These are phyloP conservation scores for Tamias sibiricus DNA, from an alignment of 2,113 vertebrate genomes.

Conservation along the genomic window DNA sequence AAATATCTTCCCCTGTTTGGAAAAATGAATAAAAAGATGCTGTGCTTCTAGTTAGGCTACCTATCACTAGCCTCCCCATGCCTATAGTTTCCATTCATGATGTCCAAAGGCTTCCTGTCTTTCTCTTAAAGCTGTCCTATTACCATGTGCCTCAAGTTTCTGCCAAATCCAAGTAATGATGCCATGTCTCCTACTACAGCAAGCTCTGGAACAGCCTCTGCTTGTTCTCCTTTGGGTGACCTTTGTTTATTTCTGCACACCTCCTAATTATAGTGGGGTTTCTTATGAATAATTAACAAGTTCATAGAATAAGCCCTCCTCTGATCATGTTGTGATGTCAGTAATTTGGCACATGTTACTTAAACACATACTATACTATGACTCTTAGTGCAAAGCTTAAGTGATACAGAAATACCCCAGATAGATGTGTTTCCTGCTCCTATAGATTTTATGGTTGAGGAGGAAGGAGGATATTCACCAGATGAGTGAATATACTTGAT, in stretches of 20 bases:
- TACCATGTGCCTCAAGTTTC: background rate
- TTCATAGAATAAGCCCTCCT: background rate
- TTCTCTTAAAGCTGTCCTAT: background rate
- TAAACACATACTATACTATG: background rate
- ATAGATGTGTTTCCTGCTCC: background rate
- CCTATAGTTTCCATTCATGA: background rate
- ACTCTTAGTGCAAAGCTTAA: background rate
- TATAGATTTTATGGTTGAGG: background rate
- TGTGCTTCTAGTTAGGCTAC: background rate
- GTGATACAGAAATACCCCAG: background rate
- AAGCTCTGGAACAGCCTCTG: background rate
- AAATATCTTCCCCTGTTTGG: background rate
- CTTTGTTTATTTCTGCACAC: background rate
- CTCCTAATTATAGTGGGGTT: background rate
- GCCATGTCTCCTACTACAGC: background rate
- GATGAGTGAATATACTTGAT: no score
- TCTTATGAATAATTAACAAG: background rate
- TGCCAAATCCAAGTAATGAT: background rate
- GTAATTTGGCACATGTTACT: background rate
- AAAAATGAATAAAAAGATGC: no score
- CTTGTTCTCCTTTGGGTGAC: background rate
- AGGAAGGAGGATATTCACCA: background rate
- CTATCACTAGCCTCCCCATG: fast-evolving
- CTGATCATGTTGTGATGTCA: background rate
- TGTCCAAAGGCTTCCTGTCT: background rate